Base-by-base conservation (phyloP, 2,797 vertebrate genomes). In the Heterohyrax brucei region DNA sequence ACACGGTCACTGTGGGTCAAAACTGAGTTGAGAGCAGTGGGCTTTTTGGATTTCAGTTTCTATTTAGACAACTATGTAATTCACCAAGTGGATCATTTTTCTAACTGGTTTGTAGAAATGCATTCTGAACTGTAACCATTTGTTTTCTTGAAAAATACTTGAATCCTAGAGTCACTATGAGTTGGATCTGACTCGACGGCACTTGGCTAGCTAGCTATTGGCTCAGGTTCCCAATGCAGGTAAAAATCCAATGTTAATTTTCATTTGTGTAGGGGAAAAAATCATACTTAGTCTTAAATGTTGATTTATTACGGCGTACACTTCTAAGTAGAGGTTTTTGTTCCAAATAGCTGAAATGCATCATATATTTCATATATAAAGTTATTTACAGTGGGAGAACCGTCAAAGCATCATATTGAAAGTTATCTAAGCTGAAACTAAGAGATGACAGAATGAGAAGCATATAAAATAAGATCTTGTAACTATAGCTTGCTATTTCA, bases 381-480 rank as follows among this genome's bases (percentile, higher is more conserved):
- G 18, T 16, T 21, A 10, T 68, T 64, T 75, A 1, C 7, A 7
- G 0, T 5, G 4, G 26, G 5, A 61, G 53, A 88, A 44, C 30
- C n/a, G 24, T 86, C 48, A 50, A 56, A 30, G 26, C 26, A 5
- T 8, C 76, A 68, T 21, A 10, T 16, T 19, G 7, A 33, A n/a
- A 87, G 53, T 56, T 76, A 93, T 97, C 85, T 93, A 70, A 95
- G 76, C 96, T 97, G 95, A 96, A 94, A 92, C 86, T 62, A 92
- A 50, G 96, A 96, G 22, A 62, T n/a, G 66, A 89, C 92, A 59
- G 82, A 97, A 87, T 9, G 22, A 46, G 97, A 98, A 92, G 21
- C 79, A 91, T 87, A 96, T 93, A 96, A 97, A 92, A 75, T 88
- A 73, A 70, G 59, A 87, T 87, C 86, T 61, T 48, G 48, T 62